A percentile compares a stretch with the other conserved stretches of the same genome.
Evolutionary conservation across 2,113 vertebrate species (phyloP).

Genomic region (Pelecanus crispus): DNA sequence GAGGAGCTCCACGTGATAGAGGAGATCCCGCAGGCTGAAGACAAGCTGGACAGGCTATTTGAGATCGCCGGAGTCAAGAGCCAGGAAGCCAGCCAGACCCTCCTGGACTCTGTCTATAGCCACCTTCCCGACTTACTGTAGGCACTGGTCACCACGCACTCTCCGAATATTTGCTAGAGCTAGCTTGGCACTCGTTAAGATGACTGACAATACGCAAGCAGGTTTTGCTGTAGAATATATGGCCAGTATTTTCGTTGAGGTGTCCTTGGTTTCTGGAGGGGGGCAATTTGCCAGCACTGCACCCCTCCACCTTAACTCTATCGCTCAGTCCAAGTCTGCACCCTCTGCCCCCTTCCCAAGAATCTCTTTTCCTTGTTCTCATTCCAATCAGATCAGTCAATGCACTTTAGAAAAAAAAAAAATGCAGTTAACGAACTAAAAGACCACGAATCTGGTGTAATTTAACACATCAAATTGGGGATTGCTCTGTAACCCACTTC

Average conservation of each 20-base stretch:
- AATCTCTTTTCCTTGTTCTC: constrained; percentile 11
- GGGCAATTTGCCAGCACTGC: not conserved
- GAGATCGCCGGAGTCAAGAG: constrained; percentile 96
- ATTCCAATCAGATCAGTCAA: constrained; percentile 51
- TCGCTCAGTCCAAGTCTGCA: constrained; percentile 35
- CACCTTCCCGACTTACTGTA: constrained; percentile 93
- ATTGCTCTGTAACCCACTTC: constrained; percentile 6
- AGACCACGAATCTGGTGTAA: not conserved
- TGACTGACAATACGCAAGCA: constrained; percentile 17
- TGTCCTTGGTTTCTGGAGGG: constrained; percentile 39
- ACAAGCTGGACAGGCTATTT: constrained; percentile 92
- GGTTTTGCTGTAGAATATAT: constrained; percentile 57
- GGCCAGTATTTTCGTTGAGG: constrained; percentile 70
- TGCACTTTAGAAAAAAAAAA: constrained; percentile 66
- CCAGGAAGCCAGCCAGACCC: constrained; percentile 96
- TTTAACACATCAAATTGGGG: not conserved
- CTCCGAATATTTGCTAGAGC: constrained; percentile 58
- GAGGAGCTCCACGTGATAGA: constrained; percentile 92
- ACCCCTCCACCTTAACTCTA: constrained; percentile 50
- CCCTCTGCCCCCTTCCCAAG: not conserved
- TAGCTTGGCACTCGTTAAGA: constrained; percentile 60
- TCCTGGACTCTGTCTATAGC: constrained; percentile 96
- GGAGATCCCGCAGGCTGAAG: constrained; percentile 89
- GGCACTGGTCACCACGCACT: constrained; percentile 19
- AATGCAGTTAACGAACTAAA: constrained; percentile 8